Conservation (phyloP, 2,797 vertebrate species). For the Poeciliopsis paucimaculata region DNA sequence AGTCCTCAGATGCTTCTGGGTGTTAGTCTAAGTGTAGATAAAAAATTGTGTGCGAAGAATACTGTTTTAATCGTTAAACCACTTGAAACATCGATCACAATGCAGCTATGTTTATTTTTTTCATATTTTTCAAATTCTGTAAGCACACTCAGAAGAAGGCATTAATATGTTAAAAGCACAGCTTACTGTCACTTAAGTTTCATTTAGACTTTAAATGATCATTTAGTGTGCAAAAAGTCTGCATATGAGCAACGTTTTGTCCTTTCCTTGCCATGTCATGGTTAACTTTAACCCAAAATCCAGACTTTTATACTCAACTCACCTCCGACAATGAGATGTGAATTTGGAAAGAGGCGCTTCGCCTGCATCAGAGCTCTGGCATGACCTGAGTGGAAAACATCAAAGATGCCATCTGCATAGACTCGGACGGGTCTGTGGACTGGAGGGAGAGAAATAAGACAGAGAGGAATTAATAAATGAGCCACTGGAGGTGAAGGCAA, state of each 20-base stretch:
- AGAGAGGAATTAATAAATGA: background rate
- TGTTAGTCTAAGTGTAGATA: background rate
- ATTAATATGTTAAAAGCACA: background rate
- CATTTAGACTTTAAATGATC: background rate
- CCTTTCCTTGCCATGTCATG: background rate
- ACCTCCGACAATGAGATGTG: conserved; percentile 98
- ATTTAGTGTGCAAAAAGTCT: background rate
- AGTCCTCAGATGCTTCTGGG: background rate
- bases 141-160: background rate
- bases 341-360: conserved; percentile 96
- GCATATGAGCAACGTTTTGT: background rate
- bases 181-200: background rate
- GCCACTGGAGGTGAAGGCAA: background rate
- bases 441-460: conserved; percentile 55
- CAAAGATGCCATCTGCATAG: conserved; percentile 98
- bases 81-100: background rate
- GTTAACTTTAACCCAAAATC: background rate
- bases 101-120: background rate
- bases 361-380: conserved; percentile 98
- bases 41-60: background rate
- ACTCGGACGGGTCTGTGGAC: conserved; percentile 93
- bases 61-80: background rate
- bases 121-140: background rate
- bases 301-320: conserved; percentile 18
- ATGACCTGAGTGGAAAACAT: conserved; percentile 97